Percentiles rank a stretch among this genome's conserved stretches.
Conservation (phyloP, 2,888 invertebrate genomes). For the Camponotus fellah region DNA sequence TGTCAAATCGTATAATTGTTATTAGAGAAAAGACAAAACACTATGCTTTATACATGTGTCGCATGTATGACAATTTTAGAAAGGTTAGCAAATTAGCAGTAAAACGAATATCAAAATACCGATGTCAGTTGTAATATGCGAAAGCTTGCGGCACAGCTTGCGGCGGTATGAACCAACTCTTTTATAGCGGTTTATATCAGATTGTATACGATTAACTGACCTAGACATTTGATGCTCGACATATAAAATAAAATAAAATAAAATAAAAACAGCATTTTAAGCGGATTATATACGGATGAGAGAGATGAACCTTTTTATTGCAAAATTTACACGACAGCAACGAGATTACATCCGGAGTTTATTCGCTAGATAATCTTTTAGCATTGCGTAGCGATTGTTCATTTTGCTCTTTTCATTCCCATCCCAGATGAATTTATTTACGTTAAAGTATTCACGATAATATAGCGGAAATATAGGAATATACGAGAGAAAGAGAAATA, state of each 20-base stretch:
- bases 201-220: not conserved
- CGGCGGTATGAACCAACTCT: slow-evolving; percentile 13
- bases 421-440: slow-evolving; percentile 23
- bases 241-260: not conserved
- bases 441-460: slow-evolving; percentile 3
- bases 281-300: not conserved
- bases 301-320: not conserved
- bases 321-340: slow-evolving; percentile 10
- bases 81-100: slow-evolving; percentile 39
- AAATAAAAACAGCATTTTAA: slow-evolving; percentile 1
- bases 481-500: not conserved
- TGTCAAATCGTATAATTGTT: not conserved
- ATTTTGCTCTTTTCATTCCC: not conserved
- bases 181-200: slow-evolving; percentile 3
- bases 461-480: slow-evolving; percentile 24
- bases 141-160: slow-evolving; percentile 16
- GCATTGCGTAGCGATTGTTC: not conserved
- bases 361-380: not conserved
- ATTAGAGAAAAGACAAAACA: slow-evolving; percentile 22
- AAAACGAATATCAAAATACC: slow-evolving; percentile 38
- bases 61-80: not conserved
- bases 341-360: not conserved
- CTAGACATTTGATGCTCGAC: slow-evolving; percentile 11
- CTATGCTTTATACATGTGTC: slow-evolving; percentile 21
- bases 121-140: slow-evolving; percentile 26